A percentile compares a stretch with the other conserved stretches of the same genome.
Conservation (phyloP, 2,113 vertebrate genomes). For the Poeciliopsis occidentalis region DNA sequence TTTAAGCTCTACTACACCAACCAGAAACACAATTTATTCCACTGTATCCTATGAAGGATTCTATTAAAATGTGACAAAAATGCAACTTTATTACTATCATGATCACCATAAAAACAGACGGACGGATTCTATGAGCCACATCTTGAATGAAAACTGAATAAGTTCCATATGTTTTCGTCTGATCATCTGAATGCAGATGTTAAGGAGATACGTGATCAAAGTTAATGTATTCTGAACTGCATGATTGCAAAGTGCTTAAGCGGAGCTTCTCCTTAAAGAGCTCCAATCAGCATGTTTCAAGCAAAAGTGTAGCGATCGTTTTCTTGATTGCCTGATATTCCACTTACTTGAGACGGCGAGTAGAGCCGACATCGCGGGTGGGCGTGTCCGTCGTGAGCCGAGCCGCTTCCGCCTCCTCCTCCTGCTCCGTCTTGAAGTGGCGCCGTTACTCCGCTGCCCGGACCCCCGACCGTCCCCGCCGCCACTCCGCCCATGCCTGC, state of each 20-base stretch:
- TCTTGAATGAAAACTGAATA: too few relatives aligned
- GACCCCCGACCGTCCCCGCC: slow-evolving; percentile 22
- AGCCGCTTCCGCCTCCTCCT: slow-evolving; percentile 15
- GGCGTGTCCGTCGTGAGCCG: slow-evolving; percentile 49
- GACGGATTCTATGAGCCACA: too few relatives aligned
- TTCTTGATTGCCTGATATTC: not conserved
- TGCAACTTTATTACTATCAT: too few relatives aligned
- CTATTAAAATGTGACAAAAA: too few relatives aligned
- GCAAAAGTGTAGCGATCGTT: not conserved
- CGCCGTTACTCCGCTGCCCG: slow-evolving; percentile 23
- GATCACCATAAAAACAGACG: too few relatives aligned
- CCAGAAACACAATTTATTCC: too few relatives aligned
- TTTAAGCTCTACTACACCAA: too few relatives aligned
- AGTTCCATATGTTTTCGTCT: too few relatives aligned
- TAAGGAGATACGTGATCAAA: too few relatives aligned
- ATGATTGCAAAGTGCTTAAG: not conserved
- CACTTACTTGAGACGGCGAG: slow-evolving; percentile 91
- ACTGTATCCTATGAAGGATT: too few relatives aligned
- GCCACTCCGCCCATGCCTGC: slow-evolving; percentile 2
- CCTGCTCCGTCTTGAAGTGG: slow-evolving; percentile 28
- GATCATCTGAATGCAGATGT: too few relatives aligned
- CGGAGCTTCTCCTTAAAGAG: not conserved
- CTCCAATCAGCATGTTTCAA: not conserved
- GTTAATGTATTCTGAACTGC: too few relatives aligned
- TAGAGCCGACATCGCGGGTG: slow-evolving; percentile 83